Conservation (phyloP, 1,140 invertebrate species). For the Delia radicum region DNA sequence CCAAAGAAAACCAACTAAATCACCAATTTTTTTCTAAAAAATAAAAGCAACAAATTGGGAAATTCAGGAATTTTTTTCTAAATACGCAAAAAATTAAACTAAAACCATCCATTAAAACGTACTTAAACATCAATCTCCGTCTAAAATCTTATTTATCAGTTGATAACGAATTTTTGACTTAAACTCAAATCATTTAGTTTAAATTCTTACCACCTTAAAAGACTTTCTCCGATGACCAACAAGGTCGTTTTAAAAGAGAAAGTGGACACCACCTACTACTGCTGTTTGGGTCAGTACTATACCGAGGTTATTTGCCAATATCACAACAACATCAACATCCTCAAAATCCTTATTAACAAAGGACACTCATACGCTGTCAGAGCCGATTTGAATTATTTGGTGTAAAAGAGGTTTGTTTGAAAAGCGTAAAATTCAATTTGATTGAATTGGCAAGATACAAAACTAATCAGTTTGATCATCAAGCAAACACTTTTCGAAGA, state of each 20-base stretch:
- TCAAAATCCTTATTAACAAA: slow-evolving; percentile 35
- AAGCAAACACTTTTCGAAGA: neutral
- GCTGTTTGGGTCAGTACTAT: slow-evolving; percentile 1
- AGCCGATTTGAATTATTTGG: slow-evolving; percentile 49
- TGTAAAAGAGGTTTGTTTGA: neutral
- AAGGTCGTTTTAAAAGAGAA: slow-evolving; percentile 45
- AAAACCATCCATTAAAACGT: neutral
- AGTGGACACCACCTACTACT: slow-evolving; percentile 39
- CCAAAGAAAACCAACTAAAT: neutral
- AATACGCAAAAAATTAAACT: neutral
- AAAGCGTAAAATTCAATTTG: neutral
- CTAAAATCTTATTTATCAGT: neutral
- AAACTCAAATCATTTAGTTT: neutral
- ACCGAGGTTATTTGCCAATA: neutral
- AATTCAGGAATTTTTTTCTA: slow-evolving; percentile 18
- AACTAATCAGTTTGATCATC: no score
- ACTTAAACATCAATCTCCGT: neutral
- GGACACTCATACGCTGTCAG: slow-evolving; percentile 50
- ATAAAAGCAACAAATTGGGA: neutral
- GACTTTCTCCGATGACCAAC: slow-evolving; percentile 43
- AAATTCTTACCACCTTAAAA: slow-evolving; percentile 9
- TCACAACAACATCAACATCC: slow-evolving; percentile 10
- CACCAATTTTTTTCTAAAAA: neutral
- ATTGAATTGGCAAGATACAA: neutral
- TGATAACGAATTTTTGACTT: neutral